Evolutionary conservation across 2,113 vertebrate genomes (phyloP).

Genomic region (Alethe diademata): DNA sequence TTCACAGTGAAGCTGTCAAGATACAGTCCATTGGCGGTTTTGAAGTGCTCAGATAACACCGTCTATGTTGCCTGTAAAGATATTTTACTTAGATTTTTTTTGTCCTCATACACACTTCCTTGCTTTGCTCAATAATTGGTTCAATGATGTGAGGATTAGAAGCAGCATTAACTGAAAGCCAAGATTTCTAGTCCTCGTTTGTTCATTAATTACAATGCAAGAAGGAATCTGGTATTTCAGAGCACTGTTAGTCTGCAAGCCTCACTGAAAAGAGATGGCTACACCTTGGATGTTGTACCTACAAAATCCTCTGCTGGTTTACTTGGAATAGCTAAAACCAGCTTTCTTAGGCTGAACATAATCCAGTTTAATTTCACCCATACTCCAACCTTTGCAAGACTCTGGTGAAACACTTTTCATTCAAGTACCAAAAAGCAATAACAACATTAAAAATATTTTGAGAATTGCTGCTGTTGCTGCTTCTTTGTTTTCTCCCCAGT

Average conservation of each 20-base stretch:
- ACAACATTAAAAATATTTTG: neutral
- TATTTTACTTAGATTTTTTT: neutral
- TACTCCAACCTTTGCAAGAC: neutral
- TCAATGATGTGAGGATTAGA: neutral
- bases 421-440: neutral
- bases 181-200: neutral
- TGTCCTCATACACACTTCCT: neutral
- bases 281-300: neutral
- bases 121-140: neutral
- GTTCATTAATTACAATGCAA: neutral
- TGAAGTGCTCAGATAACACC: neutral
- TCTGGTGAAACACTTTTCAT: neutral
- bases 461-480: neutral
- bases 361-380: neutral
- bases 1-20: neutral
- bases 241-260: neutral
- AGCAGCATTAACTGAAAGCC: neutral
- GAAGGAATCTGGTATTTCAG: neutral
- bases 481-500: neutral
- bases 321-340: neutral
- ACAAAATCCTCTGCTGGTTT: neutral
- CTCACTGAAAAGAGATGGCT: neutral
- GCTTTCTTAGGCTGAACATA: neutral
- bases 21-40: neutral
- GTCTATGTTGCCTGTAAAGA: neutral